Conservation (phyloP, 2,797 vertebrate species). For the Siniperca scherzeri region DNA sequence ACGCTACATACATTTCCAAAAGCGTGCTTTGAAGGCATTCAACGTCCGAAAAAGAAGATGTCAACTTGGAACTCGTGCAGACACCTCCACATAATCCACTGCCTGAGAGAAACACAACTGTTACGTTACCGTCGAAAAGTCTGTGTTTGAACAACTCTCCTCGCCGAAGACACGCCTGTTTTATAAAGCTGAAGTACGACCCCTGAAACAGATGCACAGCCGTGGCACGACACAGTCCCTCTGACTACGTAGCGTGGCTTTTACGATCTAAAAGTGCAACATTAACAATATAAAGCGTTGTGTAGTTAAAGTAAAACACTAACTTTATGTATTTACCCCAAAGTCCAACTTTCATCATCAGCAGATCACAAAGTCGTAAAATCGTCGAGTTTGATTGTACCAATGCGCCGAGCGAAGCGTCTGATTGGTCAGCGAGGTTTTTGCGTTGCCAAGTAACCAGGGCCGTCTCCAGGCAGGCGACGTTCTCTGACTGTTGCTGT, state of each 20-base stretch:
- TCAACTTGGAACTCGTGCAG: conserved; percentile 54
- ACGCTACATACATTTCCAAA: conserved; percentile 75
- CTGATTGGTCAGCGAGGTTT: conserved; percentile 82
- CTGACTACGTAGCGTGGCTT: rapidly evolving
- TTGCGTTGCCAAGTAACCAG: conserved; percentile 82
- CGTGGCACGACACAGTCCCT: conserved; percentile 60
- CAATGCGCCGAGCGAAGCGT: conserved; percentile 73
- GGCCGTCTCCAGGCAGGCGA: conserved; percentile 36
- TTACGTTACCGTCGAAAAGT: neutral
- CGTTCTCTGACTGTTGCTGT: conserved; percentile 3
- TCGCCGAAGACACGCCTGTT: conserved; percentile 52
- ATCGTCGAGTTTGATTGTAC: conserved; percentile 50
- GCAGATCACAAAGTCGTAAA: neutral
- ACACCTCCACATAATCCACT: conserved; percentile 73
- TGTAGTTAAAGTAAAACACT: neutral
- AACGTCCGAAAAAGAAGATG: conserved; percentile 54
- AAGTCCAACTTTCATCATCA: neutral
- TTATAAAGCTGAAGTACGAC: conserved; percentile 83
- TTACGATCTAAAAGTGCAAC: neutral
- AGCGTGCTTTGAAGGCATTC: conserved; percentile 60
- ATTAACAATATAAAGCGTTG: rapidly evolving
- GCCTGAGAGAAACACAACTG: neutral
- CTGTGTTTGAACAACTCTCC: conserved; percentile 32
- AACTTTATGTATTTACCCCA: conserved; percentile 26
- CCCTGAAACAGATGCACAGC: conserved; percentile 47